These are phyloP conservation scores for Ammodytes marinus DNA, from an alignment of 2,113 vertebrate genomes.

Conservation along the genomic window DNA sequence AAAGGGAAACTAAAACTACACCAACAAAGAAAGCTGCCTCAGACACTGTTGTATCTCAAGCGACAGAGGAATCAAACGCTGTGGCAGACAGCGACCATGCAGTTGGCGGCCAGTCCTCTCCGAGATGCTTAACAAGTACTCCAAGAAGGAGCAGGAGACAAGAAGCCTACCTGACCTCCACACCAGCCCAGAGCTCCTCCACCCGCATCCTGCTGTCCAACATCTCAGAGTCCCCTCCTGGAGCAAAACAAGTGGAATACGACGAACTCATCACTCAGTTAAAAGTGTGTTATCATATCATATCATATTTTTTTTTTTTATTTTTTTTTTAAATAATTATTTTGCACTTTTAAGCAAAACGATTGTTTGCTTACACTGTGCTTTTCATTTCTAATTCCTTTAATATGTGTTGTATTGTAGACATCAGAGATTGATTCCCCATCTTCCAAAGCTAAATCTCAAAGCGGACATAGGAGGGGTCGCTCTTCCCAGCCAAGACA, in stretches of 20 bases:
- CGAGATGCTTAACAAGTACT: background rate
- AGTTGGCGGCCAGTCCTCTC: background rate
- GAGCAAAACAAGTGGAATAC: constrained; percentile 12
- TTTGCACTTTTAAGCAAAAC: background rate
- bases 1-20: constrained; percentile 19
- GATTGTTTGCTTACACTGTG: background rate
- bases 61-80: constrained; percentile 25
- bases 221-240: background rate
- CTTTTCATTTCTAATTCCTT: background rate
- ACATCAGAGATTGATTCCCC: constrained; percentile 25
- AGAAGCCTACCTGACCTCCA: constrained; percentile 47
- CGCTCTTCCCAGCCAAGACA: background rate
- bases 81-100: background rate
- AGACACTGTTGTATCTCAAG: background rate
- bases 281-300: constrained; percentile 50
- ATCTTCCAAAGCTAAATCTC: background rate
- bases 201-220: background rate
- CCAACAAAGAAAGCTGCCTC: background rate
- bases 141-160: constrained; percentile 38
- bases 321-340: background rate
- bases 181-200: constrained; percentile 47
- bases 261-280: constrained; percentile 3
- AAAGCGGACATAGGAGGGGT: background rate
- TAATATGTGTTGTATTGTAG: constrained; percentile 39
- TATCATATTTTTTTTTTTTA: no score